Base-by-base conservation (phyloP, 2,888 invertebrate genomes). In the Heliconius ethilla region DNA sequence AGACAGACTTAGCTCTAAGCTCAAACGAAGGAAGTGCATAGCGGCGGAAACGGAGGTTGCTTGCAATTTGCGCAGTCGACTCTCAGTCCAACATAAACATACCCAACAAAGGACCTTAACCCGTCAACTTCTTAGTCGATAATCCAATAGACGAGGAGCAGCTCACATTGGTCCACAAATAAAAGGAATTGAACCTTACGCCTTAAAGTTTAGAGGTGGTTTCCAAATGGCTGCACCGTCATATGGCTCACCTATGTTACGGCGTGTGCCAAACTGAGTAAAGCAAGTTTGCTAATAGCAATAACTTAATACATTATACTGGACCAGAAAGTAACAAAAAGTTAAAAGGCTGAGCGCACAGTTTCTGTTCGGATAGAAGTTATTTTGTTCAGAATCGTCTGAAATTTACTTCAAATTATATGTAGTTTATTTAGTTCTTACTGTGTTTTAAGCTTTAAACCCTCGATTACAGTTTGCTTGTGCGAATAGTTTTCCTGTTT, bases 41-140 rank as follows among this genome's bases (percentile, higher is more conserved):
- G 82, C 82, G 81, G 82, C 82, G 83, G 82, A 83, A 83, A 80
- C 80, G 79, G 81, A 82, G 82, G 83, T 82, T 80, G 78, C 82
- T 80, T 81, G 82, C 82, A 83, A 83, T 83, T 83, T 82, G 81
- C 78, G 82, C 80, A 81, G 81, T 82, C 80, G 81, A 79, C 82
- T 81, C 81, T 82, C 77, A 77, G 75, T 78, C 73, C 77, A 76
- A 79, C 76, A 79, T 74, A 65, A 67, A 78, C 33, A 78, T 67
- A 79, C 45, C 66, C 72, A 69, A 78, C 51, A 80, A 81, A 76
- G 69, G 66, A 72, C 77, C 79, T 70, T 82, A 80, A 77, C 74
- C 59, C 37, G 51, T 27, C 29, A 40, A 37, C 40, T 63, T 65
- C 75, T 79, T 78, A 81, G 79, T 76, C 59, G 77, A 79, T 77